phyloP scores from a whole-genome alignment of 2,797 vertebrate genomes.

The Manis javanica region DNA sequence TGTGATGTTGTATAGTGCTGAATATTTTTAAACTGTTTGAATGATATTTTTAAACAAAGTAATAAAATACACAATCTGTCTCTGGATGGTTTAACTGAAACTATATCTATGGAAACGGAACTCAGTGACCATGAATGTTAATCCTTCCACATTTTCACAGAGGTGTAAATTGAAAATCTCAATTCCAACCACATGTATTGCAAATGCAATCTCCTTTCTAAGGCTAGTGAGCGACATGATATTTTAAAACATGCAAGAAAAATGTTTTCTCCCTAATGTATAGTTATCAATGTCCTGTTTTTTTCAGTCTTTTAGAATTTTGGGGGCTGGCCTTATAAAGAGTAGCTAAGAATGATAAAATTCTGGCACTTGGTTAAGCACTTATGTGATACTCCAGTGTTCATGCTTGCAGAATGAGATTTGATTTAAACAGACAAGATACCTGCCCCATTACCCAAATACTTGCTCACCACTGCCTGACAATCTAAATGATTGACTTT shows the following conservation, averaged over 20 bases:
- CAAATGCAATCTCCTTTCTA: conserved; percentile 9
- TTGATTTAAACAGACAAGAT: not conserved
- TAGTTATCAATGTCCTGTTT: not conserved
- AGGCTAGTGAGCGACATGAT: not conserved
- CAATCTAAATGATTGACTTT: not conserved
- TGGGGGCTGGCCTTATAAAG: not conserved
- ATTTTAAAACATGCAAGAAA: conserved; percentile 24
- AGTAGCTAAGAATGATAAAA: not conserved
- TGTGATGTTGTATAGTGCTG: not conserved
- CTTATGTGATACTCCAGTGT: not conserved
- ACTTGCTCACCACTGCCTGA: not conserved
- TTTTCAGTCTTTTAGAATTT: conserved; percentile 31
- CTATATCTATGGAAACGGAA: conserved; percentile 39
- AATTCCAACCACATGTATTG: not conserved
- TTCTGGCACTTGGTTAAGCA: not conserved
- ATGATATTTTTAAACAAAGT: conserved; percentile 69
- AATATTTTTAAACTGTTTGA: conserved; percentile 29
- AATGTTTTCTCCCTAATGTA: not conserved
- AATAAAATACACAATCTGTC: conserved; percentile 55
- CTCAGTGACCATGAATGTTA: conserved; percentile 35
- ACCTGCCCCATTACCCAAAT: not conserved
- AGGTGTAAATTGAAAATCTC: conserved; percentile 13
- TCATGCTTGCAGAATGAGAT: not conserved
- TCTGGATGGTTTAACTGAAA: conserved; percentile 9
- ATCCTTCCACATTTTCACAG: conserved; percentile 41